Conservation (phyloP, 1,140 invertebrate species). For the Papilio aristodemus region DNA sequence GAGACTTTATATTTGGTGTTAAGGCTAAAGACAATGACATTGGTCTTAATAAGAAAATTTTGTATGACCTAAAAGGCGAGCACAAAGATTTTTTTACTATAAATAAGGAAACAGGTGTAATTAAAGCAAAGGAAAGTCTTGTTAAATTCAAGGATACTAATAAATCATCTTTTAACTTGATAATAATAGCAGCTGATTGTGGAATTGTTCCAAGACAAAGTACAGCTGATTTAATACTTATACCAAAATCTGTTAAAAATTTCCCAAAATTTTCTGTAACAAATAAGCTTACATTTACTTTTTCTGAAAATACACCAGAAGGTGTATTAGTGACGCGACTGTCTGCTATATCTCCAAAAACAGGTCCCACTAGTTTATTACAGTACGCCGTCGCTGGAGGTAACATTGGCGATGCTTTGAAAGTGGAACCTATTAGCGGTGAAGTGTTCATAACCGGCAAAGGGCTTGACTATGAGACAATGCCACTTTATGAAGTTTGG, state of each 20-base stretch:
- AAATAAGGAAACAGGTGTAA: constrained; percentile 89
- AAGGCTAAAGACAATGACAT: constrained; percentile 90
- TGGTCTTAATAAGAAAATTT: constrained; percentile 88
- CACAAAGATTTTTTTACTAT: constrained; percentile 89
- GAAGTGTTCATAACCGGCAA: constrained; percentile 88
- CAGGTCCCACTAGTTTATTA: constrained; percentile 84
- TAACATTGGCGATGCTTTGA: constrained; percentile 92
- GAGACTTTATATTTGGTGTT: constrained; percentile 93
- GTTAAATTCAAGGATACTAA: constrained; percentile 63
- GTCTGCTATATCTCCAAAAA: constrained; percentile 87
- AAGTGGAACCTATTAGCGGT: constrained; percentile 89
- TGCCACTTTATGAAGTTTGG: constrained; percentile 93
- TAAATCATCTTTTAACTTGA: constrained; percentile 84
- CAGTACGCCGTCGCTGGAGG: constrained; percentile 94
- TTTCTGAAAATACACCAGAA: constrained; percentile 89
- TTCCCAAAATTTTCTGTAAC: constrained; percentile 88
- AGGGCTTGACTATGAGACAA: constrained; percentile 94
- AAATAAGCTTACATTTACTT: constrained; percentile 85
- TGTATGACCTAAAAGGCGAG: constrained; percentile 88
- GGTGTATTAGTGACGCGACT: constrained; percentile 87
- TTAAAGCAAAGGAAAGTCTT: constrained; percentile 84
- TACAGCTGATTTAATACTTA: constrained; percentile 85
- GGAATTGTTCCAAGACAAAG: constrained; percentile 84
- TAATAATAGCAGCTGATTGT: constrained; percentile 87
- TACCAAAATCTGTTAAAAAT: constrained; percentile 85